Evolutionary conservation across 92 coral and sea anemone genomes (phyloP).

Genomic region (Zoanthus solanderi): DNA sequence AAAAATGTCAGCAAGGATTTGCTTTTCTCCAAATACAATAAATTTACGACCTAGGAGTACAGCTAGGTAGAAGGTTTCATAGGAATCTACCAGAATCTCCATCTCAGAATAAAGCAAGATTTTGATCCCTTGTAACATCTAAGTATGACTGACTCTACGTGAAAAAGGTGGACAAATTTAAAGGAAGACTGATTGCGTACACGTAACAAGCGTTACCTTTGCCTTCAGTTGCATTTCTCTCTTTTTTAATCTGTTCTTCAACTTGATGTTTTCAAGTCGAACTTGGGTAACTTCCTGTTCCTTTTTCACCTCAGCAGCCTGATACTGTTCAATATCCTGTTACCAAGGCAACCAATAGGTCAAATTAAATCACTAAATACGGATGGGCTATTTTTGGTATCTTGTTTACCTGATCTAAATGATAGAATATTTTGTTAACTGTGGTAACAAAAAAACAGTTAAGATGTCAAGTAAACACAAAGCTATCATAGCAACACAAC

Average conservation of each 20-base stretch:
- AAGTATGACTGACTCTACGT: too few species aligned
- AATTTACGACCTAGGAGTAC: neutral
- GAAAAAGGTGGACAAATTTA: too few species aligned
- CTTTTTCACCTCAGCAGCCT: constrained; percentile 82
- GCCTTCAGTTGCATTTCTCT: constrained; percentile 99
- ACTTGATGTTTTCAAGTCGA: constrained; percentile 95
- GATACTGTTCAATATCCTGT: constrained; percentile 95
- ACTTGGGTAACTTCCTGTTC: constrained; percentile 98
- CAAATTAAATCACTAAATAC: neutral
- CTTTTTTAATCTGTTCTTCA: constrained; percentile 93
- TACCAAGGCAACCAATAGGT: neutral
- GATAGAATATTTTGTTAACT: neutral
- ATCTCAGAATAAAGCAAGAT: too few species aligned
- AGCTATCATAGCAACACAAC: neutral
- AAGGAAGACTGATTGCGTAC: neutral
- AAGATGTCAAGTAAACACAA: neutral
- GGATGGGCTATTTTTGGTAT: neutral
- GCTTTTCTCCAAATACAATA: neutral
- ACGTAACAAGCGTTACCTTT: constrained; percentile 61
- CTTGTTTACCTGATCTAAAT: too few species aligned
- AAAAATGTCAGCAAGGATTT: too few species aligned
- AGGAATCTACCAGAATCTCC: too few species aligned
- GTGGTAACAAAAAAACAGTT: neutral
- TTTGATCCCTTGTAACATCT: too few species aligned
- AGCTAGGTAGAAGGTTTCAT: neutral